Base-by-base conservation (phyloP, 2,888 invertebrate genomes). In the Agrotis segetum region DNA sequence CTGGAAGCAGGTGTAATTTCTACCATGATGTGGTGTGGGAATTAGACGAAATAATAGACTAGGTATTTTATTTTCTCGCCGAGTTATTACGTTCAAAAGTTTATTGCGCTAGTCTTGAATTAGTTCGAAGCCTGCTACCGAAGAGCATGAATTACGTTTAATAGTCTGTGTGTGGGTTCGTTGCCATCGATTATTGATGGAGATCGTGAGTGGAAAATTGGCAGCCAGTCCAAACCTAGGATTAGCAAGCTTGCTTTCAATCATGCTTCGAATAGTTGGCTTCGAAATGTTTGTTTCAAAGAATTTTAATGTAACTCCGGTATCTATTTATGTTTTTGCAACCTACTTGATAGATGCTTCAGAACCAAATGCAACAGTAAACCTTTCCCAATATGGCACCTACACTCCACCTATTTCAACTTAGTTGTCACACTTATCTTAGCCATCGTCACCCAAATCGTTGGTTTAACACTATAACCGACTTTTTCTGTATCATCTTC, bases 401-500 rank as follows among this genome's bases (percentile, higher is more conserved):
- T 73, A 71, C 82, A 78, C 72, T 74, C 78, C 46, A 63, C 68
- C 74, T 69, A 82, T 72, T 81, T 67, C 47, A 74, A 73, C 71
- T 74, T 66, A n/a, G 71, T 75, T 82, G 83, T 85, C 83, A 79
- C 79, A 86, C 77, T 77, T 85, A 76, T 82, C 66, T 77, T 61
- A 66, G 55, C 21, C 46, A 56, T 70, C 78, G 79, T 82, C 85
- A 76, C 76, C 79, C 72, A 76, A 81, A 86, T 77, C 71, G 75
- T 84, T 78, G 77, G 71, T 79, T 85, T 87, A 87, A 83, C 88
- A 87, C 84, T 87, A 76, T 89, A 89, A 91, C 92, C 89, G 88
- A 90, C 88, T 90, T 92, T 88, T 89, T 87, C 83, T 85, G 83
- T 88, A 89, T 86, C 90, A 87, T 88, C 88, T 82, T 84, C 86